Base-by-base conservation (phyloP, 2,888 invertebrate genomes). In the Apantesis nais region DNA sequence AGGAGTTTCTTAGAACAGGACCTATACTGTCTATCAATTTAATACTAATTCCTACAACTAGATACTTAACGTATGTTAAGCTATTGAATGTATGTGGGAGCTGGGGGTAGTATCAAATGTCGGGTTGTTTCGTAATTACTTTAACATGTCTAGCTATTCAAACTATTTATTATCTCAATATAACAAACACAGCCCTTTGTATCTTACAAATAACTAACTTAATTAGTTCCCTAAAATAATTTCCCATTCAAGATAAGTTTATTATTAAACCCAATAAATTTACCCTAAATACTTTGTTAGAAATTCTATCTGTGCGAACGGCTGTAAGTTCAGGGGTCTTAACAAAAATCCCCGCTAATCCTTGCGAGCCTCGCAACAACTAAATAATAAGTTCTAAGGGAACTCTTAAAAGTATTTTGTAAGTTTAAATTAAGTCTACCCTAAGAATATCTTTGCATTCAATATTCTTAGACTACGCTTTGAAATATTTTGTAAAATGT, bases 361-460 rank as follows among this genome's bases (percentile, higher is more conserved):
- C 74, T 70, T 71, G 74, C 58, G 66, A 75, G 66, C 73, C 29
- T 58, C 62, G 67, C 66, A 60, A 66, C 70, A 41, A 67, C 34
- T 66, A 66, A 70, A 78, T 74, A 77, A 75, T 72, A 73, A 74
- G 74, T 74, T 71, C 62, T 66, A 12, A 44, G 14, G 66, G 71
- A 81, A 79, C 82, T 81, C 82, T 85, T 83, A 78, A 79, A 85
- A 83, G 81, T 78, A 79, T 71, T 77, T 74, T 71, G 71, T 76
- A 80, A 81, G 75, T 78, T 74, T 71, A 69, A 41, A 60, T 48
- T 60, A 29, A 41, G 62, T 11, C 52, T 62, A 22, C 39, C 11
- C 61, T 67, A 31, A 5, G 52, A n/a, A 44, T 2, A 29, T 31
- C 9, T 29, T 31, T 65, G 25, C 37, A 52, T 55, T 55, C 1